Conservation (phyloP, 2,113 vertebrate genomes). For the Leucoraja erinaceus region DNA sequence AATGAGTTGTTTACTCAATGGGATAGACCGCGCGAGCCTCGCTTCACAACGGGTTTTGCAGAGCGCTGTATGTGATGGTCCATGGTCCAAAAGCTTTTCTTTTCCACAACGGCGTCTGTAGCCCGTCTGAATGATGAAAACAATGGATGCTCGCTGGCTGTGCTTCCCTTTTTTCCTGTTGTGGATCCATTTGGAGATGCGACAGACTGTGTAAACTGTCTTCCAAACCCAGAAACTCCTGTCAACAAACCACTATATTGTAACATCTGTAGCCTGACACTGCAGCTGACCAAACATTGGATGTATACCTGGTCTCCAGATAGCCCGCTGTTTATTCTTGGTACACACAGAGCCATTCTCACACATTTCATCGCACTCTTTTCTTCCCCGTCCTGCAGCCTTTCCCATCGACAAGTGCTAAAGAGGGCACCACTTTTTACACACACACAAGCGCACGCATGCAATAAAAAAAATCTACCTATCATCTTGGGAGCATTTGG, state of each 20-base stretch:
- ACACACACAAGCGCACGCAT: no score
- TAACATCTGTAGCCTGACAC: slow-evolving; percentile 51
- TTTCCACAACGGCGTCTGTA: neutral
- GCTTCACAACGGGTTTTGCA: neutral
- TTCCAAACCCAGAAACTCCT: slow-evolving; percentile 40
- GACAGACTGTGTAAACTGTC: slow-evolving; percentile 26
- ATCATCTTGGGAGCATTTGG: no score
- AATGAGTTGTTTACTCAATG: no score
- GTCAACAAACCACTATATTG: slow-evolving; percentile 46
- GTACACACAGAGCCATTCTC: slow-evolving; percentile 49
- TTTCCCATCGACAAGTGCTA: slow-evolving; percentile 45
- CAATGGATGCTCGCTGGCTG: neutral
- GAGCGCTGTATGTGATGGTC: neutral
- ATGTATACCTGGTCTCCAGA: slow-evolving; percentile 54
- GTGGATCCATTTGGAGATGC: neutral
- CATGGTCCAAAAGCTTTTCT: neutral
- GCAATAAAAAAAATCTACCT: no score
- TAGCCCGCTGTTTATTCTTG: slow-evolving; percentile 55
- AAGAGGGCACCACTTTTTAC: neutral
- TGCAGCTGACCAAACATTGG: slow-evolving; percentile 69
- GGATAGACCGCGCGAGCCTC: neutral
- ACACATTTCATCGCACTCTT: slow-evolving; percentile 51
- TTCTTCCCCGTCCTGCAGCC: slow-evolving; percentile 45
- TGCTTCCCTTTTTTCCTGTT: neutral
- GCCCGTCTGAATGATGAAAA: neutral